Evolutionary conservation across 2,113 vertebrate genomes (phyloP).

Genomic region (Rhea americana): DNA sequence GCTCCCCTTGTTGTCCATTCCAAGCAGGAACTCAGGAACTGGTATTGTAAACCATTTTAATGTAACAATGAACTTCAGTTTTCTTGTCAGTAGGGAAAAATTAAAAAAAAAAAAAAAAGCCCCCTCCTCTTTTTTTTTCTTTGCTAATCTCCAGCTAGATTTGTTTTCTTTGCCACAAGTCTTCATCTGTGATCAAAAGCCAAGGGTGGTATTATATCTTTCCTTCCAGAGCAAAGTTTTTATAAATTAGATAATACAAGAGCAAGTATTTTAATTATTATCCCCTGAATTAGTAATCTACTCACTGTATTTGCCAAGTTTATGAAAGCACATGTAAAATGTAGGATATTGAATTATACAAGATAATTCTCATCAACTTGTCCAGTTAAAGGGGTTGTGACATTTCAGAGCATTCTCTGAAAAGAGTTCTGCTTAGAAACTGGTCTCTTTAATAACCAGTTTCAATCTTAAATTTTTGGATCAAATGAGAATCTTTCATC

Average conservation of each 20-base stretch:
- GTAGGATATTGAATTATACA: neutral
- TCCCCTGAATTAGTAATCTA: neutral
- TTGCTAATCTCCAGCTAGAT: neutral
- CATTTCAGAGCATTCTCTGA: neutral
- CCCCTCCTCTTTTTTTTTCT: neutral
- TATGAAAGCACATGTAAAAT: neutral
- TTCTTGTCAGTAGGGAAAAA: neutral
- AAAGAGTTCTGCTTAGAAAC: neutral
- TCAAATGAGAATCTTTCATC: neutral
- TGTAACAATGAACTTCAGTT: slow-evolving; percentile 25
- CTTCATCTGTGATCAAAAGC: neutral
- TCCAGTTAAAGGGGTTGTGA: neutral
- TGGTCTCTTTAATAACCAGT: neutral
- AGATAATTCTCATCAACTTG: neutral
- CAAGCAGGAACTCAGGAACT: slow-evolving; percentile 13
- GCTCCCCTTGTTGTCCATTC: slow-evolving; percentile 27
- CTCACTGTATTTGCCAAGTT: neutral
- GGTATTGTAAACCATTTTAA: slow-evolving; percentile 13
- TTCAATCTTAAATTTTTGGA: neutral
- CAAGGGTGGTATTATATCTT: neutral
- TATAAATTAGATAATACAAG: neutral
- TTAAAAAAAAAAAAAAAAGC: neutral
- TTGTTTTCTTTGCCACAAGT: slow-evolving; percentile 14
- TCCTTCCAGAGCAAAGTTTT: neutral
- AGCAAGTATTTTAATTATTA: neutral